phyloP scores from a whole-genome alignment of 2,888 invertebrate species.

The Pterobdella sp. region DNA sequence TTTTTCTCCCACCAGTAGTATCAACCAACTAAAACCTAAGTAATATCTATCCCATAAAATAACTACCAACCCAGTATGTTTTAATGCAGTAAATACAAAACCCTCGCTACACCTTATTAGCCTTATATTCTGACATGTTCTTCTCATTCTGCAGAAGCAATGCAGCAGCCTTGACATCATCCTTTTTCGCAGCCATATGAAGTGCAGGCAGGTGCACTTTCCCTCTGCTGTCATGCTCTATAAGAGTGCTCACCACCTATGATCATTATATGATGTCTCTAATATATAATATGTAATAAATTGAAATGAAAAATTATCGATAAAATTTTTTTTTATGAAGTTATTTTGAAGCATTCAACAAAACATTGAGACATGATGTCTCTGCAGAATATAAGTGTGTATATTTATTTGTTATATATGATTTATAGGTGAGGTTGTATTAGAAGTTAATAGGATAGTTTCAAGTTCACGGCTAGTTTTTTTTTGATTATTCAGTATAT shows the following conservation, averaged over 20 bases:
- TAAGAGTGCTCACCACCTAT: constrained; percentile 71
- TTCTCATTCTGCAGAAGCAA: constrained; percentile 92
- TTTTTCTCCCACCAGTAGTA: too few species aligned
- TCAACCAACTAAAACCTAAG: too few species aligned
- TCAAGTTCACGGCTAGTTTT: too few species aligned
- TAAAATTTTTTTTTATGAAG: neutral
- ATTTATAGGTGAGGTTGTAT: too few species aligned
- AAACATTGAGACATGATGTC: neutral
- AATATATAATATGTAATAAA: neutral
- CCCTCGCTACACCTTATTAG: constrained; percentile 17
- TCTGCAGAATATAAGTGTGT: too few species aligned
- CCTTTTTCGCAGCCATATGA: constrained; percentile 98
- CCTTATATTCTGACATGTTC: constrained; percentile 74
- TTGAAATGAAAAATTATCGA: too few species aligned
- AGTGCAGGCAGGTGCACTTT: constrained; percentile 93
- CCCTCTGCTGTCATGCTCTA: constrained; percentile 86
- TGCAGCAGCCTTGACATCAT: constrained; percentile 95
- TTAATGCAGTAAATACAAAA: neutral
- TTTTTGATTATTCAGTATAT: too few species aligned
- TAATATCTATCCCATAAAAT: too few species aligned
- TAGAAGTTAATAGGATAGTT: too few species aligned
- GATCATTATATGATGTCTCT: neutral
- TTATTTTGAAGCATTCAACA: too few species aligned
- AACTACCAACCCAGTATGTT: neutral
- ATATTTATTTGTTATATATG: too few species aligned